Base-by-base conservation (phyloP, 2,888 invertebrate genomes). In the Neuroscelio doddi region DNA sequence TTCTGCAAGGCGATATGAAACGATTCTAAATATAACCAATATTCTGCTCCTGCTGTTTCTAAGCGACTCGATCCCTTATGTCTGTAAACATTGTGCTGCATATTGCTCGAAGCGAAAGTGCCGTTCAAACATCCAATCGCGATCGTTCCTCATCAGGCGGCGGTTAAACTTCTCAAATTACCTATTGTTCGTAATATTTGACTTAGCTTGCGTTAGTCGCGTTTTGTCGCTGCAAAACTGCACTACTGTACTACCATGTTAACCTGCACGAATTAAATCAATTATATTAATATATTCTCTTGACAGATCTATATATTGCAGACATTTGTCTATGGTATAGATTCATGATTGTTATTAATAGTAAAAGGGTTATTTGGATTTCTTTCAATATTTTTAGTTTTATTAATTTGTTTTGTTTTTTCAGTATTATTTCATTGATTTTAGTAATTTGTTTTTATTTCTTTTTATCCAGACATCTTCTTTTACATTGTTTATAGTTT, bases 101-200 rank as follows among this genome's bases (percentile, higher is more conserved):
- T 51, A 62, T 67, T 59, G 81, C 81, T 76, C 65, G 73, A 68
- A 79, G 81, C 78, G 75, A 73, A 73, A 75, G 70, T 75, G 71
- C 73, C 75, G 75, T 80, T 80, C 81, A 81, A 81, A 81, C 80
- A 80, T 58, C 77, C 80, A 77, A 81, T 81, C 80, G 77, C 70
- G 71, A 74, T 74, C 75, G 68, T 64, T 58, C 66, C 73, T 62
- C 49, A 64, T 57, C 66, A 41, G 72, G 65, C 69, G 63, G 74
- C 74, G 65, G 14, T 14, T 14, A 72, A 72, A 77, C 78, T 78
- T 72, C 73, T 63, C 62, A 73, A 73, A 77, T 77, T 73, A 73
- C 66, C 77, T 74, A 79, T 80, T 80, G 79, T 79, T 75, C 74
- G 61, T 73, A 67, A 57, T 76, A 75, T 76, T 79, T 79, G 79